Base-by-base conservation (phyloP, 2,888 invertebrate species). In the Branchellion lobata region DNA sequence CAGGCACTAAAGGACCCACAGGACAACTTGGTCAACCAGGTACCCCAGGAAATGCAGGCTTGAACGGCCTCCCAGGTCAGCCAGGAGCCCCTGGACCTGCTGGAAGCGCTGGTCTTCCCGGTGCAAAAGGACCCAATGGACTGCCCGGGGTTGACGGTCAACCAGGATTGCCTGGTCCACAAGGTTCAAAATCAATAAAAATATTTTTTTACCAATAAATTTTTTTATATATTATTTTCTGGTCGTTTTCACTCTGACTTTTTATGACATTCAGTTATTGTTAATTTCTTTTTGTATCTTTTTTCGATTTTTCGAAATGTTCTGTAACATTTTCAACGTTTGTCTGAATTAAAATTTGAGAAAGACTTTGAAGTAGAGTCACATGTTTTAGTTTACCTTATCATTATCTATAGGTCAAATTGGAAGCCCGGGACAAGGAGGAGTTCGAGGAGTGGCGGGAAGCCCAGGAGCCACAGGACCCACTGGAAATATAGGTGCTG, bases 401-500 rank as follows among this genome's bases (percentile, higher is more conserved):
- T 11, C 3, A 65, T 65, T 65, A n/a, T 29, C 29, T 31, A 27
- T 33, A 79, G 80, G 80, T 69, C 71, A 40, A 33, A n/a, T 21
- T 3, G 80, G 80, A 29, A 27, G n/a, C 18, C 78, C 78, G 8
- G 78, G 78, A 71, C 71, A 27, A 27, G 31, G 79, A 24, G 79
- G 76, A 2, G 27, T 34, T 11, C 8, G 69, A 33, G 69, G 69
- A 27, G 29, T 27, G 14, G 3, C 69, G 2, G 76, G 76, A 27
- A n/a, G 31, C 57, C 11, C 65, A 5, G 76, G 76, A 14, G 33
- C 40, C 3, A 51, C 76, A n/a, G 76, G 76, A n/a, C 18, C 36
- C 14, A 80, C 71, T 24, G 72, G 82, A 29, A 77, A 3, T 72
- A 21, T 24, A 24, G 84, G 92, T 92, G 0, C 88, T 89, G n/a